phyloP scores from a whole-genome alignment of 2,888 invertebrate species.

The Mellilla xanthometata region DNA sequence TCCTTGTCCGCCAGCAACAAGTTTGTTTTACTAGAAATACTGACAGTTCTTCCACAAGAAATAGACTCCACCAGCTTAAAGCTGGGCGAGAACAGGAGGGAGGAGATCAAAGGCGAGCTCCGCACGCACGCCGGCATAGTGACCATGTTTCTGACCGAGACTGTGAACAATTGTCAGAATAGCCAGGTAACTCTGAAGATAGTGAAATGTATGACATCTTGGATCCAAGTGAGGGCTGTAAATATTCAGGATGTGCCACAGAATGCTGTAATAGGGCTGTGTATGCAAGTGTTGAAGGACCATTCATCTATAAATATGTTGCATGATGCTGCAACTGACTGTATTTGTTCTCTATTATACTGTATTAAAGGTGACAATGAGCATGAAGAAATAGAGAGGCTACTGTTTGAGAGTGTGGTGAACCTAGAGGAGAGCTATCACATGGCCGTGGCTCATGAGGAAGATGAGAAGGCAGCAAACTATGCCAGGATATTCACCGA shows the following conservation, averaged over 20 bases:
- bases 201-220: constrained; percentile 94
- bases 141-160: constrained; percentile 90
- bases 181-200: constrained; percentile 88
- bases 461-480: constrained; percentile 96
- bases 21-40: constrained; percentile 94
- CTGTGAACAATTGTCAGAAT: constrained; percentile 86
- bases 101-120: constrained; percentile 92
- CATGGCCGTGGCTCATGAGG: constrained; percentile 95
- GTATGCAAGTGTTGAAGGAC: constrained; percentile 86
- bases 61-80: constrained; percentile 90
- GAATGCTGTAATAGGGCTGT: constrained; percentile 87
- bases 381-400: constrained; percentile 88
- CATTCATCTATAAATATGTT: constrained; percentile 84
- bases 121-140: constrained; percentile 89
- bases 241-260: constrained; percentile 88
- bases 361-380: constrained; percentile 90
- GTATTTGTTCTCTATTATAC: constrained; percentile 92
- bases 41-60: constrained; percentile 98
- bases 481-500: constrained; percentile 98
- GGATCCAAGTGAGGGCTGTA: constrained; percentile 93
- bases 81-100: constrained; percentile 95
- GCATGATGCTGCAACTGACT: constrained; percentile 96
- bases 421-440: constrained; percentile 93
- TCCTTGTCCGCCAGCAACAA: constrained; percentile 87
- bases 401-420: constrained; percentile 91